A percentile compares a stretch with the other conserved stretches of the same genome.
These are phyloP conservation scores for Oenanthe oenanthe DNA, from an alignment of 2,113 vertebrate species.

Conservation along the genomic window DNA sequence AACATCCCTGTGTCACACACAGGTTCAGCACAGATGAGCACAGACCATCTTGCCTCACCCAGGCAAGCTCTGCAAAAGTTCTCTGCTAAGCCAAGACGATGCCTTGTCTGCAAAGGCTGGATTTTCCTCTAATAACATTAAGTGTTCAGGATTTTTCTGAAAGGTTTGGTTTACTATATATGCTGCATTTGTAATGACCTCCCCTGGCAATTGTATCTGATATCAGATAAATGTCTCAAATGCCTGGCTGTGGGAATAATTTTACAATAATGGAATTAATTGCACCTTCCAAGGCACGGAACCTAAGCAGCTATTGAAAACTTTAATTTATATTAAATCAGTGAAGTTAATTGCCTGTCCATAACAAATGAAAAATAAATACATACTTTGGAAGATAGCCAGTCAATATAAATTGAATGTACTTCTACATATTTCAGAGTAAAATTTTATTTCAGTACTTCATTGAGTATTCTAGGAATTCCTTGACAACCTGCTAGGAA, in stretches of 20 bases:
- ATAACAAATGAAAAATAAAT: conserved; percentile 26
- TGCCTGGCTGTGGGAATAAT: not conserved
- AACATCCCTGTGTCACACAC: not conserved
- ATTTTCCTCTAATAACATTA: not conserved
- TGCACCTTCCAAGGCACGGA: not conserved
- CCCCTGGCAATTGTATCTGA: not conserved
- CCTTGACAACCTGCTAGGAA: not conserved
- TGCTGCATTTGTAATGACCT: not conserved
- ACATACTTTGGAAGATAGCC: conserved; percentile 12
- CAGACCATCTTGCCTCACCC: not conserved
- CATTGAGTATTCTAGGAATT: conserved; percentile 37
- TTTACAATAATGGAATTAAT: conserved; percentile 25
- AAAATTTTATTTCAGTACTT: conserved; percentile 18
- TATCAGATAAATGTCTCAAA: not conserved
- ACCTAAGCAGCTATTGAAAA: not conserved
- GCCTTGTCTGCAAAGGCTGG: not conserved
- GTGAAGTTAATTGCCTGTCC: conserved; percentile 34
- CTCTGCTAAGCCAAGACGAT: not conserved
- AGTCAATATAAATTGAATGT: conserved; percentile 24
- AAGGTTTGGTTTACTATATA: not conserved
- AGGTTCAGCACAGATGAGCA: not conserved
- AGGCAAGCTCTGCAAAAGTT: not conserved
- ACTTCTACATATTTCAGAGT: not conserved
- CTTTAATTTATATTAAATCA: conserved; percentile 22
- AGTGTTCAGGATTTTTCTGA: not conserved